These are phyloP conservation scores for Junonia oenone DNA, from an alignment of 2,888 invertebrate species.

Conservation along the genomic window DNA sequence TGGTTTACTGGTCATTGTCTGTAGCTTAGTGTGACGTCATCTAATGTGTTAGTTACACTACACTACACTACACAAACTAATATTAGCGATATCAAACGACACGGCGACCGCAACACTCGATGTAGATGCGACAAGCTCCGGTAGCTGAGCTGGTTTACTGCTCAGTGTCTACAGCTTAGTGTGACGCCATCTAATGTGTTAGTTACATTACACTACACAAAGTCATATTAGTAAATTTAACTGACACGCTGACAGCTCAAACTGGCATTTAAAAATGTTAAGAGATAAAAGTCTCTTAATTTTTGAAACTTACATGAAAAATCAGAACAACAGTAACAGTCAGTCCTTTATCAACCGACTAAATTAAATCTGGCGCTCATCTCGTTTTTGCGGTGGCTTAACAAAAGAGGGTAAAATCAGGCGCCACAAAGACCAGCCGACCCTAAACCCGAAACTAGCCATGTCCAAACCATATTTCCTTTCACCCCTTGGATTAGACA, in stretches of 20 bases:
- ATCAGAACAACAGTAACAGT: neutral
- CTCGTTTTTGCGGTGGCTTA: slow-evolving; percentile 26
- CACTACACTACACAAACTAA: no score
- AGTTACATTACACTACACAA: no score
- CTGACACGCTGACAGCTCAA: slow-evolving; percentile 14
- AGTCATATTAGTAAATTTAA: no score
- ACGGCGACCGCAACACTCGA: slow-evolving; percentile 17
- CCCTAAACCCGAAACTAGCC: slow-evolving; percentile 31
- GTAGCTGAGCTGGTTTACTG: slow-evolving; percentile 8
- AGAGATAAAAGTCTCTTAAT: no score
- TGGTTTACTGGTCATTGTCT: slow-evolving; percentile 6
- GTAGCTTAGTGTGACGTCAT: neutral
- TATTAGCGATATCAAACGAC: no score
- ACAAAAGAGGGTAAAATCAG: slow-evolving; percentile 17
- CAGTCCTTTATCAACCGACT: slow-evolving; percentile 10
- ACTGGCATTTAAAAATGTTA: no score
- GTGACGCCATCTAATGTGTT: no score
- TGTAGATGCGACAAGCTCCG: slow-evolving; percentile 6
- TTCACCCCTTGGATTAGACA: slow-evolving; percentile 32
- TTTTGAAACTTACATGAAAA: neutral
- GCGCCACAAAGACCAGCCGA: slow-evolving; percentile 22
- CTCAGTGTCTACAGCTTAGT: slow-evolving; percentile 1
- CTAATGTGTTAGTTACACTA: no score
- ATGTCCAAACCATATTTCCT: slow-evolving; percentile 33
- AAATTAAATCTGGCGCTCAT: slow-evolving; percentile 16